phyloP scores from a whole-genome alignment of 2,888 invertebrate species.

The Melieria omissa region DNA sequence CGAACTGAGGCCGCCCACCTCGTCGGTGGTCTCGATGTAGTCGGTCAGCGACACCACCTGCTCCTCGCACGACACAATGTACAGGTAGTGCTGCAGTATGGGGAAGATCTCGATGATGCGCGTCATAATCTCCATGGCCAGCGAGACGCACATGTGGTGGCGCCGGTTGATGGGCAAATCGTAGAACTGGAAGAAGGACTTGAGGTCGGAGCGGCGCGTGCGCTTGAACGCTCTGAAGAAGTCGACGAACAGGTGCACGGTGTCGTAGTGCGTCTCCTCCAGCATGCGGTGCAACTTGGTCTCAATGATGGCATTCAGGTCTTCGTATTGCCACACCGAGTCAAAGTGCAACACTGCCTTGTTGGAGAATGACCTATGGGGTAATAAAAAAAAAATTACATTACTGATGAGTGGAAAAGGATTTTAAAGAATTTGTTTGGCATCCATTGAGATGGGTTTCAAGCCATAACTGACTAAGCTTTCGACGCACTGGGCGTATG shows the following conservation, averaged over 20 bases:
- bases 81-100: constrained; percentile 75
- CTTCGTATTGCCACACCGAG: constrained; percentile 76
- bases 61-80: constrained; percentile 89
- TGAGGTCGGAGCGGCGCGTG: constrained; percentile 73
- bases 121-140: constrained; percentile 82
- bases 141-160: constrained; percentile 89
- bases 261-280: constrained; percentile 89
- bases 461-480: no score
- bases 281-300: constrained; percentile 82
- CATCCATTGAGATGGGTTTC: no score
- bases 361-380: constrained; percentile 27
- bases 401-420: no score
- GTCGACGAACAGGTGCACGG: constrained; percentile 83
- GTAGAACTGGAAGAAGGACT: constrained; percentile 81
- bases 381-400: no score
- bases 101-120: constrained; percentile 77
- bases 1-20: constrained; percentile 67
- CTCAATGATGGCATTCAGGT: constrained; percentile 82
- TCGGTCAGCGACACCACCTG: constrained; percentile 73
- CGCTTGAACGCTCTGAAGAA: constrained; percentile 75
- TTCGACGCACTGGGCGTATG: no score
- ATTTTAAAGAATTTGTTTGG: no score
- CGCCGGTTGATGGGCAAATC: constrained; percentile 80
- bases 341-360: constrained; percentile 68
- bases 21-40: constrained; percentile 71